A percentile compares a stretch with the other conserved stretches of the same genome.
Conservation (phyloP, 1,140 invertebrate species). For the Drosophila novamexicana region DNA sequence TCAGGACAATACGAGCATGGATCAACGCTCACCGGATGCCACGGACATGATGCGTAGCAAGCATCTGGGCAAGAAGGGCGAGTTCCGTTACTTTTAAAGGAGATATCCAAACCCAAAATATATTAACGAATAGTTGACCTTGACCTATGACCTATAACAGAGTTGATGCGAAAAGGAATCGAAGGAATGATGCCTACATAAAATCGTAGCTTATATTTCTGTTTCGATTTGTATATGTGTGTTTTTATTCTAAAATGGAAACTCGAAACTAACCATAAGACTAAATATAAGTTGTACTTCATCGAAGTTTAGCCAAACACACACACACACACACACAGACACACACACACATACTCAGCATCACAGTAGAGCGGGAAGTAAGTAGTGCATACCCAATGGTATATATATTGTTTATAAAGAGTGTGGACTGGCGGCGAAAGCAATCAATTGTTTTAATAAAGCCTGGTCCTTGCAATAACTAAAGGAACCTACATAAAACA, state of each 20-base stretch:
- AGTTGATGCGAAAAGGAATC: conserved; percentile 13
- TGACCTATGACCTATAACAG: conserved; percentile 1
- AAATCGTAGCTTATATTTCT: conserved; percentile 22
- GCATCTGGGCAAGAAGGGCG: conserved; percentile 96
- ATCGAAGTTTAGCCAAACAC: conserved; percentile 33
- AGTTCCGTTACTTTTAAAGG: conserved; percentile 96
- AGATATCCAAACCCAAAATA: background rate
- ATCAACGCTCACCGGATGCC: conserved; percentile 85
- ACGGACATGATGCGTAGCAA: conserved; percentile 94
- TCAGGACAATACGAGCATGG: conserved; percentile 84
- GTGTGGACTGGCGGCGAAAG: conserved; percentile 44
- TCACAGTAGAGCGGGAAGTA: conserved; percentile 15
- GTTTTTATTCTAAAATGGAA: conserved; percentile 22
- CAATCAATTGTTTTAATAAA: conserved; percentile 75
- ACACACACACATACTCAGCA: conserved; percentile 21
- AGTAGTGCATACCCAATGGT: conserved; percentile 9
- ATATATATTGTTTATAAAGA: conserved; percentile 24
- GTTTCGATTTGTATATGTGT: conserved; percentile 42
- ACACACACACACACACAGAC: conserved; percentile 5
- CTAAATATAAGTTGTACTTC: conserved; percentile 68
- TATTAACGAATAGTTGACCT: conserved; percentile 41
- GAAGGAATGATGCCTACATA: conserved; percentile 26
- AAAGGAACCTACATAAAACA: conserved; percentile 43
- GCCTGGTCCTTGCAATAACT: conserved; percentile 45
- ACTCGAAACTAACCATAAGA: conserved; percentile 68